These are phyloP conservation scores for Calidris pugnax DNA, from an alignment of 2,113 vertebrate genomes.

Conservation along the genomic window DNA sequence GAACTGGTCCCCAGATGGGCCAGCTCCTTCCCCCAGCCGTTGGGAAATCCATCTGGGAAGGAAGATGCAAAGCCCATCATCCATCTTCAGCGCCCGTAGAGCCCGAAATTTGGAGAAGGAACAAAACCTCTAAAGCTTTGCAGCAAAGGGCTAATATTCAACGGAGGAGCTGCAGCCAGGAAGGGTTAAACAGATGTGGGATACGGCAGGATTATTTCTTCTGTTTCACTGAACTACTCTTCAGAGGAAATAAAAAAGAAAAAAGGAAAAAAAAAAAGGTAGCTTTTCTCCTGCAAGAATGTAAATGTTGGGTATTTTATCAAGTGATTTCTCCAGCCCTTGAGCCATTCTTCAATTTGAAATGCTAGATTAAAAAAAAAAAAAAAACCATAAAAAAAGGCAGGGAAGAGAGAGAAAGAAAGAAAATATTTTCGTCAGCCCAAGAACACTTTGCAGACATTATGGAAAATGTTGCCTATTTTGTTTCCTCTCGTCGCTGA, in stretches of 20 bases:
- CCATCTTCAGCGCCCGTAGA: not conserved
- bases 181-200: not conserved
- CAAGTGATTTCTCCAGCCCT: slow-evolving; percentile 37
- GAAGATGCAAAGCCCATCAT: not conserved
- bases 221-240: not conserved
- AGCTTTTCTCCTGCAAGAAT: slow-evolving; percentile 5
- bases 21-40: not conserved
- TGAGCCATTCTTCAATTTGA: slow-evolving; percentile 53
- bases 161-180: not conserved
- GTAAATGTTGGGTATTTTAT: slow-evolving; percentile 24
- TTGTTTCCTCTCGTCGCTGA: slow-evolving; percentile 39
- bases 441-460: slow-evolving; percentile 50
- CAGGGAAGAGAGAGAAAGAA: slow-evolving; percentile 20
- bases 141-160: not conserved
- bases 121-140: not conserved
- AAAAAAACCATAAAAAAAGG: not conserved
- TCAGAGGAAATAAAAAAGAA: not conserved
- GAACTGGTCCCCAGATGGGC: not conserved
- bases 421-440: slow-evolving; percentile 49
- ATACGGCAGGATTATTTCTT: not conserved
- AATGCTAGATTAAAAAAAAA: slow-evolving; percentile 45
- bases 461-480: slow-evolving; percentile 56
- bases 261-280: not conserved
- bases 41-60: not conserved
- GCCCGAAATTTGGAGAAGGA: not conserved